Conservation (phyloP, 2,113 vertebrate species). For the Patagioenas fasciata region DNA sequence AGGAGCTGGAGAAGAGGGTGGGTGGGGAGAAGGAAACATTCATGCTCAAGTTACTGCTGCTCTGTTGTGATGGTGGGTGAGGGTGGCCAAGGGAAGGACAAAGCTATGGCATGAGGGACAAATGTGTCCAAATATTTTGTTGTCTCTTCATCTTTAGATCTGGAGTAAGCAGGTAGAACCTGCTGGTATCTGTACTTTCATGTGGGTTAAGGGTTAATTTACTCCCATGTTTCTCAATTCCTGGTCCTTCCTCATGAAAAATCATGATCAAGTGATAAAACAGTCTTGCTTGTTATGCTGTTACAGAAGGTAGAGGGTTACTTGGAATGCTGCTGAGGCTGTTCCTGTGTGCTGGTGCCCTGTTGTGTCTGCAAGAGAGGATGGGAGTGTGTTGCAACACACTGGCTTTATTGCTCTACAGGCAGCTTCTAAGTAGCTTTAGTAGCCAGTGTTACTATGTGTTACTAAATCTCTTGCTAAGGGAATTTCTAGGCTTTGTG, state of each 20-base stretch:
- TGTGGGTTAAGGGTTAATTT: constrained; percentile 42
- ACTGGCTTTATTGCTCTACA: constrained; percentile 1
- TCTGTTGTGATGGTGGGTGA: neutral
- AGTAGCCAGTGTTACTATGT: neutral
- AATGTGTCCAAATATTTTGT: neutral
- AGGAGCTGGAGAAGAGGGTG: neutral
- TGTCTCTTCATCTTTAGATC: neutral
- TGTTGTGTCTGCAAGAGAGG: neutral
- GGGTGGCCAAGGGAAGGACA: neutral
- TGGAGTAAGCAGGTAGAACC: constrained; percentile 30
- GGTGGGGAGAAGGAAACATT: neutral
- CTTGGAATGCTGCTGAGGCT: constrained; percentile 43
- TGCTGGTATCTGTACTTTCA: constrained; percentile 26
- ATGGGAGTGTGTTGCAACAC: constrained; percentile 31
- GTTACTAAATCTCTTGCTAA: neutral
- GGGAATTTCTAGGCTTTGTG: neutral
- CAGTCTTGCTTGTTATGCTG: neutral
- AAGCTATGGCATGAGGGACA: neutral
- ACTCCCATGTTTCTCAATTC: constrained; percentile 26
- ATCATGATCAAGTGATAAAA: constrained; percentile 30
- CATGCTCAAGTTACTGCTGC: neutral
- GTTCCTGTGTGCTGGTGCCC: neutral
- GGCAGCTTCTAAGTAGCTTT: constrained; percentile 30
- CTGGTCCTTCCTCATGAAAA: constrained; percentile 36
- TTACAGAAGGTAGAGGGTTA: constrained; percentile 10